These are phyloP conservation scores for Myotis brandtii DNA, from an alignment of 2,113 vertebrate species.

Conservation along the genomic window DNA sequence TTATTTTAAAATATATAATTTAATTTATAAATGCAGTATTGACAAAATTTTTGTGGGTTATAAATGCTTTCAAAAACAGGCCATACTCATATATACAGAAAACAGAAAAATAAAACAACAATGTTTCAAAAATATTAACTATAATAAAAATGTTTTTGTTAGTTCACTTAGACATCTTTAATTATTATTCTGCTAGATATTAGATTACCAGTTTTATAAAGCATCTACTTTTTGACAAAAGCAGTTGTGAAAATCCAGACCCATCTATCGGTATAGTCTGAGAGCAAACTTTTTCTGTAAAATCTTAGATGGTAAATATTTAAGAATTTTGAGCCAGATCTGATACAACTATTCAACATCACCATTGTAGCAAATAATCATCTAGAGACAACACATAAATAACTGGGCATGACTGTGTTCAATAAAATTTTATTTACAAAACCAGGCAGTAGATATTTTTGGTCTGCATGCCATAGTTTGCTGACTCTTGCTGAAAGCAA, in stretches of 20 bases:
- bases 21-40: not conserved
- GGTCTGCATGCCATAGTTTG: not conserved
- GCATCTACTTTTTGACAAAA: constrained; percentile 5
- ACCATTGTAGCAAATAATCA: not conserved
- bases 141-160: not conserved
- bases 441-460: not conserved
- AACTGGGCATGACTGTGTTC: not conserved
- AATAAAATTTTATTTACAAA: constrained; percentile 38
- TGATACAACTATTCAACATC: not conserved
- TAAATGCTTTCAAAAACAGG: not conserved
- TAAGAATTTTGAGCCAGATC: not conserved
- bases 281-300: not conserved
- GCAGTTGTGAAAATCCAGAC: not conserved
- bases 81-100: not conserved
- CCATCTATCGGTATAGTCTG: not conserved
- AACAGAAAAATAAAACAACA: constrained; percentile 27
- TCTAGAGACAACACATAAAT: not conserved
- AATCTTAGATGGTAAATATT: constrained; percentile 22
- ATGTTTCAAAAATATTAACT: not conserved
- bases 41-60: not conserved
- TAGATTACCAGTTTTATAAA: not conserved
- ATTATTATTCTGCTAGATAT: not conserved
- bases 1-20: not conserved
- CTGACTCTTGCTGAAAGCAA: not conserved
- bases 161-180: not conserved